Base-by-base conservation (phyloP, 2,113 vertebrate genomes). In the Plestiodon gilberti region DNA sequence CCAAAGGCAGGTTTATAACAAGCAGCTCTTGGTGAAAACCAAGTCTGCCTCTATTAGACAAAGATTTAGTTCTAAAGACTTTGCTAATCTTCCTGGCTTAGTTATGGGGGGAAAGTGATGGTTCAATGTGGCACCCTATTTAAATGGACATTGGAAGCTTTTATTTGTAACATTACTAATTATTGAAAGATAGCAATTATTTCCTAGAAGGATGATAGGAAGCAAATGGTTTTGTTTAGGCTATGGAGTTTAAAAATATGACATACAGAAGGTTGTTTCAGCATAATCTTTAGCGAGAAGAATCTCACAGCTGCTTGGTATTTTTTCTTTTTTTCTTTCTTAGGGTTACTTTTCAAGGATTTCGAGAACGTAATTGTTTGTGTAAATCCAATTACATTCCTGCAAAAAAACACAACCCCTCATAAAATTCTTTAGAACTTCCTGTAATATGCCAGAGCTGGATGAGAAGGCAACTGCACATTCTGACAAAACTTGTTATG, bases 51-150 rank as follows among this genome's bases (percentile, higher is more conserved):
- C 95, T 91, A 94, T 95, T 77, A 93, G 95, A 92, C 93, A 93
- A 92, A 95, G 96, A 95, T 96, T 95, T 94, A 94, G 91, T 93
- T 90, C 95, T 64, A 88, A 94, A 89, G 81, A 81, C 92, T 93
- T 92, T 40, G 82, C 91, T 93, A 86, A 93, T 91, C 87, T 91
- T 90, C 89, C 38, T 71, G 62, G 82, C 23, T 81, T 87, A 40
- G 69, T 65, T 74, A 87, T 81, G 89, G 90, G 84, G 76, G 40
- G 11, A 38, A 52, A 62, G 9, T 78, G 88, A 86, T 90, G 93
- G 94, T 93, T 92, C 40, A 13, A 83, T 17, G 86, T n/a, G 8
- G 57, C 64, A 74, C 90, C 91, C 88, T 57, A 48, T 88, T 93
- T 84, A 83, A 93, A 94, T 40, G 85, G 83, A 84, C 82, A 89